Conservation (phyloP, 2,113 vertebrate species). For the human (Homo sapiens) region GRCh38 chr15:64661501-64662000, state of each 20-base stretch:
- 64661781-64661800: background rate
- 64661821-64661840: constrained; percentile 19
- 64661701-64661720: background rate
- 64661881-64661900: background rate
- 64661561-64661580: background rate
- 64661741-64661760: constrained; percentile 8
- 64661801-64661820: background rate
- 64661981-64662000: constrained; percentile 1
- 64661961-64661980: background rate
- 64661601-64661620: background rate
- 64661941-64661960: background rate
- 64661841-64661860: constrained; percentile 23
- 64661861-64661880: background rate
- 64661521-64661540: background rate
- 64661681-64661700: constrained; percentile 6
- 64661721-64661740: background rate
- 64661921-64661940: background rate
- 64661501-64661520: background rate
- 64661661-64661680: background rate
- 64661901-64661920: constrained; percentile 8
- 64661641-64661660: background rate
- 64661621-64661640: background rate
- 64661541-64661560: constrained; percentile 36
- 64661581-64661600: background rate
- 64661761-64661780: background rate